These are phyloP conservation scores for Timema podura DNA, from an alignment of 2,888 invertebrate species.

Conservation along the genomic window DNA sequence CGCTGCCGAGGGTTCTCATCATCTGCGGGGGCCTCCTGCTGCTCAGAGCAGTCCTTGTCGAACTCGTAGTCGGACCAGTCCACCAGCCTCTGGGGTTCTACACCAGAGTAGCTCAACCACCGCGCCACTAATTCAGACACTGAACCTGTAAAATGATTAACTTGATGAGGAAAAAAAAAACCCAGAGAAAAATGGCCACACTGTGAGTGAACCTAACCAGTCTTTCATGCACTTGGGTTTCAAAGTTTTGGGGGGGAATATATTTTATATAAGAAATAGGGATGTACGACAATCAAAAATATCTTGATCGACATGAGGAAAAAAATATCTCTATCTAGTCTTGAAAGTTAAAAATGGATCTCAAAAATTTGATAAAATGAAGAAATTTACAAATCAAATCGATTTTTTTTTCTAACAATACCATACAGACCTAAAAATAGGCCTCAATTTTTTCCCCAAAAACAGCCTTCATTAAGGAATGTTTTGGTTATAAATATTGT, in stretches of 20 bases:
- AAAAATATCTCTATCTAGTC: not conserved
- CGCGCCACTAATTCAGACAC: slow-evolving; percentile 84
- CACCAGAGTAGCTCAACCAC: slow-evolving; percentile 74
- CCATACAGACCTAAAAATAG: too few relatives aligned
- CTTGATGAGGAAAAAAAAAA: too few relatives aligned
- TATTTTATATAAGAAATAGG: not conserved
- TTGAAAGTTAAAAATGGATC: too few relatives aligned
- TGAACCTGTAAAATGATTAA: slow-evolving; percentile 54
- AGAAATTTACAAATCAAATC: too few relatives aligned
- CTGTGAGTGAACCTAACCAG: too few relatives aligned
- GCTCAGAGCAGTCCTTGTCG: slow-evolving; percentile 18
- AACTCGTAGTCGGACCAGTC: slow-evolving; percentile 43
- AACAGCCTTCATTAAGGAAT: too few relatives aligned
- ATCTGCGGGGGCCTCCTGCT: slow-evolving; percentile 20
- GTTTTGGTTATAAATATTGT: too few relatives aligned
- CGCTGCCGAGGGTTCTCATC: slow-evolving; percentile 8
- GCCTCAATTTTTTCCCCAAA: too few relatives aligned
- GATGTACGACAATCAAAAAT: not conserved
- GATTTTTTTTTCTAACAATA: too few relatives aligned
- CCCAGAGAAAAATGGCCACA: not conserved
- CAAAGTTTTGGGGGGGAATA: too few relatives aligned
- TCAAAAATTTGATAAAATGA: too few relatives aligned
- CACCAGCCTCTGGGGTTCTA: slow-evolving; percentile 56
- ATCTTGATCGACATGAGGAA: not conserved
- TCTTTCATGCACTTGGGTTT: too few relatives aligned